Evolutionary conservation across 2,888 invertebrate species (phyloP).

Genomic region (Harpagoxenus sublaevis): DNA sequence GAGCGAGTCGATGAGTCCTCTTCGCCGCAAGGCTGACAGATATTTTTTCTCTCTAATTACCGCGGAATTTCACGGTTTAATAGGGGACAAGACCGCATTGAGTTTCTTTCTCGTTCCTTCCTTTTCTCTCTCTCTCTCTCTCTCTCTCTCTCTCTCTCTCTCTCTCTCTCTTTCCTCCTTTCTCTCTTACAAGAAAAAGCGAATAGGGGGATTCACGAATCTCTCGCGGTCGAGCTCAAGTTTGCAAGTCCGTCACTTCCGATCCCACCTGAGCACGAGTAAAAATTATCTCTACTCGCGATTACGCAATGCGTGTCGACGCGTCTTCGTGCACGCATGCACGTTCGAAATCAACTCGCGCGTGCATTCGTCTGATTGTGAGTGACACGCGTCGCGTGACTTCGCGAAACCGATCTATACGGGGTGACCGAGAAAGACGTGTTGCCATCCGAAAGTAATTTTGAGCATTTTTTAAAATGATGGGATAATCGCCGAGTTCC

Average conservation of each 20-base stretch:
- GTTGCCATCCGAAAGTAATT: background rate
- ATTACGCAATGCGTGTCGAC: constrained; percentile 10
- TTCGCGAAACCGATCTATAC: background rate
- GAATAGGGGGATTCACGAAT: background rate
- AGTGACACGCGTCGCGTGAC: constrained; percentile 17
- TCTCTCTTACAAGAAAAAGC: background rate
- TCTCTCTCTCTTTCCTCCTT: background rate
- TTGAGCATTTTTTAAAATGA: background rate
- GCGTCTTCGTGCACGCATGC: background rate
- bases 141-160: no score
- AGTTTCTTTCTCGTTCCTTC: background rate
- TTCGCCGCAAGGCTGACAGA: background rate
- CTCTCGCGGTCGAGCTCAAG: background rate
- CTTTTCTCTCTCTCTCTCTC: background rate
- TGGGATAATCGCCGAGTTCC: background rate
- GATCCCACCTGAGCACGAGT: background rate
- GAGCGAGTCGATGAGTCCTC: background rate
- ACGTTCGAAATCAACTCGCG: background rate
- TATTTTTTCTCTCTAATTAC: constrained; percentile 15
- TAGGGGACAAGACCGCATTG: background rate
- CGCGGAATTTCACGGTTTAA: background rate
- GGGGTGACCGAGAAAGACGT: background rate
- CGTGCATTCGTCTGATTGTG: background rate
- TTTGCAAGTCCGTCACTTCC: no score
- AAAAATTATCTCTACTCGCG: background rate